Conservation (phyloP, 2,113 vertebrate species). For the Salvelinus sp. region DNA sequence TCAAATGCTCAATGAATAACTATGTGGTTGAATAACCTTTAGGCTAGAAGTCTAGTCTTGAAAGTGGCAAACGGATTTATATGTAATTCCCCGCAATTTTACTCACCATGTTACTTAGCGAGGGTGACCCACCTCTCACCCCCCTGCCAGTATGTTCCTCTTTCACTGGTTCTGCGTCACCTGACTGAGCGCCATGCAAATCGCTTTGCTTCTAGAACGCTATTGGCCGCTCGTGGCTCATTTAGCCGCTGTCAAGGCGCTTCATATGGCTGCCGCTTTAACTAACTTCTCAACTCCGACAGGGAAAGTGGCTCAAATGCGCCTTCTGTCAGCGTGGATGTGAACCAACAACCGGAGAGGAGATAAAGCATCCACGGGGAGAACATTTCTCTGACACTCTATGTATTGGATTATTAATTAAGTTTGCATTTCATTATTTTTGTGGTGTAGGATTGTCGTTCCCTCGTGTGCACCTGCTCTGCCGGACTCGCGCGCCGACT, state of each 20-base stretch:
- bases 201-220: conserved; percentile 78
- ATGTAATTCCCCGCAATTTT: conserved; percentile 43
- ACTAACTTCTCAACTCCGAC: conserved; percentile 80
- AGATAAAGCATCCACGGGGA: conserved; percentile 33
- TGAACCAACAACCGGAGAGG: conserved; percentile 67
- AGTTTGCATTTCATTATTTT: conserved; percentile 21
- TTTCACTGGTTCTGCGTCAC: conserved; percentile 84
- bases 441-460: conserved; percentile 25
- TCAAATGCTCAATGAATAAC: no score
- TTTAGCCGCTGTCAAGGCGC: conserved; percentile 89
- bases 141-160: conserved; percentile 59
- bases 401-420: conserved; percentile 51
- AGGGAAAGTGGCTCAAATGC: conserved; percentile 79
- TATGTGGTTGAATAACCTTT: no score
- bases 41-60: conserved; percentile 33
- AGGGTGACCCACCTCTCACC: no score
- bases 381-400: conserved; percentile 36
- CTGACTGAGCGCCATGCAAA: conserved; percentile 88
- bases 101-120: conserved; percentile 52
- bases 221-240: conserved; percentile 88
- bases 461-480: conserved; percentile 54
- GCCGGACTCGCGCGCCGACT: conserved; percentile 57
- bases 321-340: conserved; percentile 76
- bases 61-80: conserved; percentile 52
- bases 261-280: conserved; percentile 87